Percentiles rank a stretch among this genome's conserved stretches.
These are phyloP conservation scores for Porphyrio hochstetteri DNA, from an alignment of 2,113 vertebrate species.

Conservation along the genomic window DNA sequence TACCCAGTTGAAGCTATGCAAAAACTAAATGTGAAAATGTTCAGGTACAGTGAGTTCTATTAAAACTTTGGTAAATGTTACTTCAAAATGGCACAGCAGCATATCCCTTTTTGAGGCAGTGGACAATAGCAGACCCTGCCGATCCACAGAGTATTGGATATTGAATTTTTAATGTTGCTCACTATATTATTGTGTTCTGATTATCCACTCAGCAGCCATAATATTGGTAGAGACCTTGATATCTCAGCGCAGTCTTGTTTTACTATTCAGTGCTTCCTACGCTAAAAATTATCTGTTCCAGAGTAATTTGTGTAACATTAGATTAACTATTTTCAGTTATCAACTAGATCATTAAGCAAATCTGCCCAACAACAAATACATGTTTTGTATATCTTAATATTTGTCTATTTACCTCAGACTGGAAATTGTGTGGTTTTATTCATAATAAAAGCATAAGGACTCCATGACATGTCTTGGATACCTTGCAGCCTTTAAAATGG, in stretches of 20 bases:
- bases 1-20: neutral
- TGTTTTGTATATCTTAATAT: neutral
- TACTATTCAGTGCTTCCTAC: neutral
- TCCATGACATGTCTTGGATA: neutral
- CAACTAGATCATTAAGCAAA: neutral
- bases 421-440: neutral
- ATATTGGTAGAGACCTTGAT: neutral
- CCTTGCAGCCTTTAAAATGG: neutral
- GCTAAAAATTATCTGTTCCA: neutral
- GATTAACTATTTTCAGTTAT: neutral
- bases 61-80: neutral
- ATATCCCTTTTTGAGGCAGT: neutral
- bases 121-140: neutral
- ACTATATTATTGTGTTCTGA: neutral
- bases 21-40: neutral
- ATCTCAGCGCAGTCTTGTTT: neutral
- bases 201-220: neutral
- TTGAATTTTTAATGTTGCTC: slow-evolving; percentile 1
- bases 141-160: neutral
- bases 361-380: neutral
- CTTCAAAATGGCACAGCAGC: neutral
- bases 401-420: neutral
- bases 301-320: neutral
- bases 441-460: neutral
- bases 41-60: neutral